Percentiles rank a stretch among this genome's conserved stretches.
Evolutionary conservation across 1,140 invertebrate species (phyloP).

Genomic region (Copidosoma floridanum): DNA sequence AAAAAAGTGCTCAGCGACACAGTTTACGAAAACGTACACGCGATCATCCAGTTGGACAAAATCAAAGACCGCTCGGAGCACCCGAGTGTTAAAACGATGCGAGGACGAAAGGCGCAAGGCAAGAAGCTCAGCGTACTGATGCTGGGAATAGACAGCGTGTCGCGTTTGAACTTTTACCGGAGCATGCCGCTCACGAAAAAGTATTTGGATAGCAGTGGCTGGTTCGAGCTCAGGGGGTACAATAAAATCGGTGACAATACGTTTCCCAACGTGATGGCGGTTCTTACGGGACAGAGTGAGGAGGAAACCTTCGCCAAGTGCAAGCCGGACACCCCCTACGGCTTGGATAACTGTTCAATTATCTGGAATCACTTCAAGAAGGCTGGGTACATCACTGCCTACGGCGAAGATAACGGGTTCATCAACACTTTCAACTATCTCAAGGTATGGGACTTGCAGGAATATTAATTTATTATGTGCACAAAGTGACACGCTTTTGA

Average conservation of each 20-base stretch:
- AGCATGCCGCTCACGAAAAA: constrained; percentile 72
- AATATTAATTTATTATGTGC: too few species aligned
- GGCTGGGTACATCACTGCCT: constrained; percentile 72
- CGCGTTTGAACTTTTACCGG: constrained; percentile 71
- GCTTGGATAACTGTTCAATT: constrained; percentile 67
- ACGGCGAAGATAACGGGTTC: constrained; percentile 72
- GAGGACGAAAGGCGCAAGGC: constrained; percentile 15
- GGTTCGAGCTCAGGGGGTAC: constrained; percentile 61
- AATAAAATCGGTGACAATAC: constrained; percentile 76
- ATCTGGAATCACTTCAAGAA: constrained; percentile 77
- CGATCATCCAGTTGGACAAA: constrained; percentile 38
- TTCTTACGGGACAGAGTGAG: constrained; percentile 66
- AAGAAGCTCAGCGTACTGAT: constrained; percentile 67
- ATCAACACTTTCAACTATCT: constrained; percentile 80
- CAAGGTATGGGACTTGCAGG: too few species aligned
- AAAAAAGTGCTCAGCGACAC: constrained; percentile 19
- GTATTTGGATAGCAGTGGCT: constrained; percentile 63
- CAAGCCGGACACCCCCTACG: constrained; percentile 51
- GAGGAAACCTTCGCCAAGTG: constrained; percentile 56
- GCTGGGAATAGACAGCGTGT: constrained; percentile 80
- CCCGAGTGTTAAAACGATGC: neutral
- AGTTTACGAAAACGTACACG: constrained; percentile 51
- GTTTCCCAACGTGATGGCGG: constrained; percentile 78
- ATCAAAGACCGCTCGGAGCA: neutral
- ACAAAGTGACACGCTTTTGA: too few species aligned